A percentile compares a stretch with the other conserved stretches of the same genome.
Conservation (phyloP, 2,888 invertebrate species). For the Chrysopilus asiliformis region DNA sequence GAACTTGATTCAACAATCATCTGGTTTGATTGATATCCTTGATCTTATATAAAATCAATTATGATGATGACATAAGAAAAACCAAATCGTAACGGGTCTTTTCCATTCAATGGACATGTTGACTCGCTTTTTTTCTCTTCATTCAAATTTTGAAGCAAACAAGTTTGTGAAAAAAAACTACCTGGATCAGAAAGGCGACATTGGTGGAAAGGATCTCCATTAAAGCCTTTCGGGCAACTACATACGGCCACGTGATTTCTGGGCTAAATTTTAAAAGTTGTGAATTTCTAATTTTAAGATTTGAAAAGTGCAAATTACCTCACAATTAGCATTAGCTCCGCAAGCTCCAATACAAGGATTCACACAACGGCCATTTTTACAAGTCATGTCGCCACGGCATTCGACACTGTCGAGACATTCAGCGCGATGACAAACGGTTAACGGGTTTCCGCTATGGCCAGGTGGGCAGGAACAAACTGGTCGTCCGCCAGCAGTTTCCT, state of each 20-base stretch:
- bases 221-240: slow-evolving; percentile 61
- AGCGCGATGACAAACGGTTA: slow-evolving; percentile 55
- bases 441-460: slow-evolving; percentile 67
- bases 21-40: too few species aligned
- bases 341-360: slow-evolving; percentile 68
- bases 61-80: neutral
- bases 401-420: slow-evolving; percentile 68
- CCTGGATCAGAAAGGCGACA: slow-evolving; percentile 66
- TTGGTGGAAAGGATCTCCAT: slow-evolving; percentile 60
- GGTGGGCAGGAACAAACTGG: slow-evolving; percentile 70
- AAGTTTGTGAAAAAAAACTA: slow-evolving; percentile 38
- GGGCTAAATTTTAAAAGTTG: slow-evolving; percentile 28
- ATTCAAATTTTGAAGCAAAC: too few species aligned
- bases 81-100: neutral
- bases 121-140: too few species aligned
- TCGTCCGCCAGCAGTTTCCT: slow-evolving; percentile 47
- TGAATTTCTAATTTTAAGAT: too few species aligned
- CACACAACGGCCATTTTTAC: slow-evolving; percentile 62
- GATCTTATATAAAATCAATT: neutral
- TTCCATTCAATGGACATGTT: too few species aligned
- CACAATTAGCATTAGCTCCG: slow-evolving; percentile 62
- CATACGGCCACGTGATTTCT: slow-evolving; percentile 67
- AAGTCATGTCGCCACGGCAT: slow-evolving; percentile 56
- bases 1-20: too few species aligned
- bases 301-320: too few species aligned